Conservation (phyloP, 2,113 vertebrate genomes). For the Protomyctophum bolini region DNA sequence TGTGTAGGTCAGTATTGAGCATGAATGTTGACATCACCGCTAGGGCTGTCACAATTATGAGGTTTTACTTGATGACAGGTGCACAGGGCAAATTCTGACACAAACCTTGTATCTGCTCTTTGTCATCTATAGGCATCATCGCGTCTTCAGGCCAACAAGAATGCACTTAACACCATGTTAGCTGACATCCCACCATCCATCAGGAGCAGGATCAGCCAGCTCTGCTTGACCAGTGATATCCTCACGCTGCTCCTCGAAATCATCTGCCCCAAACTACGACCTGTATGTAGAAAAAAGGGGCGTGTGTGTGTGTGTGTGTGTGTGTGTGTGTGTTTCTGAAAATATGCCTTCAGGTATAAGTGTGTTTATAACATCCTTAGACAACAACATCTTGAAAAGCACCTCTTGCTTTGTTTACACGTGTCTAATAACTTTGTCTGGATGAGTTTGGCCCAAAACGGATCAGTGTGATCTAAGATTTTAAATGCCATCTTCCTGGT, state of each 20-base stretch:
- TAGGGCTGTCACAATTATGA: too few relatives aligned
- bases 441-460: not conserved
- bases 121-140: conserved; percentile 78
- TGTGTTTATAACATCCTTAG: too few relatives aligned
- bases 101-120: not conserved
- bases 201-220: conserved; percentile 76
- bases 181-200: conserved; percentile 80
- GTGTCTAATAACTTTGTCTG: too few relatives aligned
- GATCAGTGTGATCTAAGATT: not conserved
- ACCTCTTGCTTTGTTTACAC: too few relatives aligned
- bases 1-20: too few relatives aligned
- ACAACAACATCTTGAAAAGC: too few relatives aligned
- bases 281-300: conserved; percentile 77
- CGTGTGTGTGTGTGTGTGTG: not conserved
- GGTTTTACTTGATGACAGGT: too few relatives aligned
- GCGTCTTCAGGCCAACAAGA: conserved; percentile 76
- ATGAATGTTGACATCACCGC: too few relatives aligned
- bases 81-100: too few relatives aligned
- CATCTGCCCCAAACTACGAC: conserved; percentile 88
- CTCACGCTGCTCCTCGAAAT: conserved; percentile 91
- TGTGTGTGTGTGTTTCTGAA: not conserved
- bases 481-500: not conserved
- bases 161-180: conserved; percentile 84
- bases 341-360: too few relatives aligned
- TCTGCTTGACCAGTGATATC: conserved; percentile 82